A percentile compares a stretch with the other conserved stretches of the same genome.
Evolutionary conservation across 2,797 vertebrate genomes (phyloP).

Genomic region (Hoplostethus mediterraneus): DNA sequence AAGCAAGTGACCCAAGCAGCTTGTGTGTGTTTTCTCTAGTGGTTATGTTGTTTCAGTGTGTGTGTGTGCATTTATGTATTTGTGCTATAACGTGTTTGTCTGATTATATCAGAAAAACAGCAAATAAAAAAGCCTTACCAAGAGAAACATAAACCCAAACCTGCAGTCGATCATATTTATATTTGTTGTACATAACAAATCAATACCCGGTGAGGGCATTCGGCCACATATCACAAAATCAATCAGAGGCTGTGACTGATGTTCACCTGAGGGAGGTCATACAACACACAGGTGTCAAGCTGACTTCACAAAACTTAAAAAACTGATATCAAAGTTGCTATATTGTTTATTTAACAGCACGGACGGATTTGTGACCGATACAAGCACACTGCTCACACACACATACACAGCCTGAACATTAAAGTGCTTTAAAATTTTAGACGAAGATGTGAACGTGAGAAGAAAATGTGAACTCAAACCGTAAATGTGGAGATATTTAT

Average conservation of each 20-base stretch:
- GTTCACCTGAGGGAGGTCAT: conserved; percentile 2
- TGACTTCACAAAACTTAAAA: conserved; percentile 5
- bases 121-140: conserved; percentile 44
- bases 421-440: background rate
- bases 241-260: conserved; percentile 23
- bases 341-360: background rate
- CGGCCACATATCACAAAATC: conserved; percentile 29
- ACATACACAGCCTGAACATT: background rate
- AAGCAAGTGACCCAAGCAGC: conserved; percentile 74
- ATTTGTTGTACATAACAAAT: conserved; percentile 52
- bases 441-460: background rate
- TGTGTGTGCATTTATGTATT: conserved; percentile 1
- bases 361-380: background rate
- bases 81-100: conserved; percentile 16
- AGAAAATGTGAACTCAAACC: background rate
- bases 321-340: background rate
- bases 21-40: conserved; percentile 50
- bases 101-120: conserved; percentile 38
- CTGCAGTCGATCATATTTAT: conserved; percentile 25
- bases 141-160: conserved; percentile 46
- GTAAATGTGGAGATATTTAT: conserved; percentile 11
- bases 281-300: background rate
- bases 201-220: conserved; percentile 24
- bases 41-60: conserved; percentile 40
- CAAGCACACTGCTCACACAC: too few relatives aligned